Evolutionary conservation across 2,888 invertebrate species (phyloP).

Genomic region (Drosophila nigritarsus): DNA sequence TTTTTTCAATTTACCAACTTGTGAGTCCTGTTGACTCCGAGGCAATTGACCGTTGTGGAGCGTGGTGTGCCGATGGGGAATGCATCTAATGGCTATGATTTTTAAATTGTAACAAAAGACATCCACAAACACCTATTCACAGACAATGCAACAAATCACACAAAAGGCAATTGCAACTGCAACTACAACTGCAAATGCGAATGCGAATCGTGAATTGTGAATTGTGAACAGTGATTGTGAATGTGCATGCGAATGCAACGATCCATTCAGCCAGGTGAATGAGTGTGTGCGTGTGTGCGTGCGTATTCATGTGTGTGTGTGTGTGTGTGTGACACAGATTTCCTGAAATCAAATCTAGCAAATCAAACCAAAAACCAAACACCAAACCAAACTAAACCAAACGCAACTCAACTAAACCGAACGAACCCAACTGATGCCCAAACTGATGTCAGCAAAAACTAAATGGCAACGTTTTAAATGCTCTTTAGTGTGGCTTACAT

Average conservation of each 20-base stretch:
- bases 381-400: constrained; percentile 44
- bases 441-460: constrained; percentile 59
- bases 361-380: constrained; percentile 76
- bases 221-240: constrained; percentile 29
- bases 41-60: background rate
- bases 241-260: constrained; percentile 60
- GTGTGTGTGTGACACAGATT: constrained; percentile 49
- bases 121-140: constrained; percentile 29
- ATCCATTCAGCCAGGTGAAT: constrained; percentile 61
- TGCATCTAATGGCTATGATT: constrained; percentile 74
- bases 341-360: constrained; percentile 83
- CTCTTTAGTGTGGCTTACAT: constrained; percentile 35
- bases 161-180: constrained; percentile 53
- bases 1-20: background rate
- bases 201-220: constrained; percentile 26
- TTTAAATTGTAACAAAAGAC: constrained; percentile 71
- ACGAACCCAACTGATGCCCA: constrained; percentile 41
- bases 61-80: constrained; percentile 18
- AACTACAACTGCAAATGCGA: constrained; percentile 35
- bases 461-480: constrained; percentile 62
- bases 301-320: background rate
- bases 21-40: background rate
- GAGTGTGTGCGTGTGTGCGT: constrained; percentile 27
- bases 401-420: constrained; percentile 36
- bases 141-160: constrained; percentile 58